Conservation (phyloP, 1,140 invertebrate genomes). For the silkworm (Bombyx mori) region ASM3026992v2 NC_085122.1:8937001-8937500, state of each 20-base stretch:
- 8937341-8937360: slow-evolving; percentile 76
- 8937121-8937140: slow-evolving; percentile 35
- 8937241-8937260: slow-evolving; percentile 86
- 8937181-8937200: slow-evolving; percentile 75
- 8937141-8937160: slow-evolving; percentile 28
- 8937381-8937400: slow-evolving; percentile 4
- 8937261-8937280: slow-evolving; percentile 84
- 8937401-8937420: slow-evolving; percentile 2
- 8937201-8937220: slow-evolving; percentile 45
- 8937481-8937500: slow-evolving; percentile 48
- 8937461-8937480: slow-evolving; percentile 25
- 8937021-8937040: slow-evolving; percentile 61
- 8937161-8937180: slow-evolving; percentile 39
- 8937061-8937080: slow-evolving; percentile 23
- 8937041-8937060: slow-evolving; percentile 54
- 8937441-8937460: slow-evolving; percentile 2
- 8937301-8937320: slow-evolving; percentile 93
- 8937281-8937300: slow-evolving; percentile 86
- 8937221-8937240: slow-evolving; percentile 52
- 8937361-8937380: slow-evolving; percentile 14
- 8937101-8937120: slow-evolving; percentile 40
- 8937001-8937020: slow-evolving; percentile 63
- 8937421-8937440: slow-evolving; percentile 26
- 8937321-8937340: slow-evolving; percentile 90
- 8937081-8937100: background rate